Percentiles rank a stretch among this genome's conserved stretches.
These are phyloP conservation scores for Blennius ocellaris DNA, from an alignment of 2,113 vertebrate species.

Conservation along the genomic window DNA sequence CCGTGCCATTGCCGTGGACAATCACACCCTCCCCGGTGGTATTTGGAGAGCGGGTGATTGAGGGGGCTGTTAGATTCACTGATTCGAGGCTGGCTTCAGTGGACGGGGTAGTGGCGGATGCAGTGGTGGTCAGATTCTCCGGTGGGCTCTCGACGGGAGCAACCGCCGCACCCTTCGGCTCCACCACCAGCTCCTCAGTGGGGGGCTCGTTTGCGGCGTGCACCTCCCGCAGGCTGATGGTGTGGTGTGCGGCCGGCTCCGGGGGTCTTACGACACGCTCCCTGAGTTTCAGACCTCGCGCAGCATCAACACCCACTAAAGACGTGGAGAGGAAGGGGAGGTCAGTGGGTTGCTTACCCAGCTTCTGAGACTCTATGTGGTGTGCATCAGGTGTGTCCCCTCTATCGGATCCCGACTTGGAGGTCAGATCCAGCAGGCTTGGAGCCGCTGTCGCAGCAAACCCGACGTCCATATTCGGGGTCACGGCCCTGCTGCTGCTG, in stretches of 20 bases:
- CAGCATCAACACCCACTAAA: slow-evolving; percentile 17
- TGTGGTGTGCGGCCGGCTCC: slow-evolving; percentile 51
- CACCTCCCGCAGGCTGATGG: slow-evolving; percentile 80
- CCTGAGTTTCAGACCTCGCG: slow-evolving; percentile 74
- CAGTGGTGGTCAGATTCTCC: slow-evolving; percentile 47
- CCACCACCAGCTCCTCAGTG: slow-evolving; percentile 53
- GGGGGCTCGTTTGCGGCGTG: slow-evolving; percentile 65
- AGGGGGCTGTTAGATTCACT: slow-evolving; percentile 16
- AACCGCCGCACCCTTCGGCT: slow-evolving; percentile 1
- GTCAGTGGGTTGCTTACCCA: slow-evolving; percentile 74
- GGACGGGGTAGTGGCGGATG: slow-evolving; percentile 65
- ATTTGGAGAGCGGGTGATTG: slow-evolving; percentile 21
- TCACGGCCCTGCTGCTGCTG: slow-evolving; percentile 42
- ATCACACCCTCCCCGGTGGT: slow-evolving; percentile 14
- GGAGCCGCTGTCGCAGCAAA: slow-evolving; percentile 27
- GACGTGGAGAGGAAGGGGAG: slow-evolving; percentile 38
- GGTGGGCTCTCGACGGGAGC: slow-evolving; percentile 22
- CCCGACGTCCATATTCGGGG: slow-evolving; percentile 45
- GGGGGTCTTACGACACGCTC: slow-evolving; percentile 57
- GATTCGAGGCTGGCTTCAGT: slow-evolving; percentile 64
- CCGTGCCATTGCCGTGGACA: slow-evolving; percentile 50
- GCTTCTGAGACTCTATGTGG: slow-evolving; percentile 63
- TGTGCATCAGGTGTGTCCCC: slow-evolving; percentile 72
- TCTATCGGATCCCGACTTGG: slow-evolving; percentile 46
- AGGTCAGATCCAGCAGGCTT: slow-evolving; percentile 26